Percentiles rank a stretch among this genome's conserved stretches.
Evolutionary conservation across 2,113 vertebrate species (phyloP).

Genomic region (Bufo bufo): DNA sequence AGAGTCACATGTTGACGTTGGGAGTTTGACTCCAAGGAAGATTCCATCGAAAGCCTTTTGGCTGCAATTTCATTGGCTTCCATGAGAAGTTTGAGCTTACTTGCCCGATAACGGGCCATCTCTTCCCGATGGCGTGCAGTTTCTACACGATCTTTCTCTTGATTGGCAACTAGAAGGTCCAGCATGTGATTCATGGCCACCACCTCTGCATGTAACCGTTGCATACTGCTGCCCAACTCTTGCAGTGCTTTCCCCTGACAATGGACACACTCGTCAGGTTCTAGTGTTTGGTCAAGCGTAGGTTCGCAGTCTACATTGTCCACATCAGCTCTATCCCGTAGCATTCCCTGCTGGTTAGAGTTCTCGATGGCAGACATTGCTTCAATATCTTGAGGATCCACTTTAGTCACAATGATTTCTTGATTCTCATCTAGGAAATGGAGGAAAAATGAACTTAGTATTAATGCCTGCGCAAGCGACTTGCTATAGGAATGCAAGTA

Average conservation of each 20-base stretch:
- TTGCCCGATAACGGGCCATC: not conserved
- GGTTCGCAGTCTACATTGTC: not conserved
- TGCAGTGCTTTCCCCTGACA: not conserved
- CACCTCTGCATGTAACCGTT: conserved; percentile 9
- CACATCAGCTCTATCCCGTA: not conserved
- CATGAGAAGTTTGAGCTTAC: conserved; percentile 5
- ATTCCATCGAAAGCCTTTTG: not conserved
- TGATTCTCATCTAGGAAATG: conserved; percentile 8
- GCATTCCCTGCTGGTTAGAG: not conserved
- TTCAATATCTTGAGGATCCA: not conserved
- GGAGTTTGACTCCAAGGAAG: not conserved
- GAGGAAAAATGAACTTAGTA: not conserved
- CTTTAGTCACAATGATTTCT: not conserved
- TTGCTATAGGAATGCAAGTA: not conserved
- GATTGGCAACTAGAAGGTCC: not conserved
- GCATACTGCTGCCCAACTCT: not conserved
- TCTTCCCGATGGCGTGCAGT: not conserved
- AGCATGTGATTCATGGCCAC: conserved; percentile 19
- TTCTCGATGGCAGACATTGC: not conserved
- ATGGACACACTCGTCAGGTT: not conserved
- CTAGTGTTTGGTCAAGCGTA: not conserved
- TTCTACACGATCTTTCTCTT: not conserved
- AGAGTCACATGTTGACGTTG: not conserved
- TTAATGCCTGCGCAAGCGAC: not conserved
- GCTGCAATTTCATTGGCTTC: conserved; percentile 26